Conservation (phyloP, 2,113 vertebrate genomes). For the Chamaea fasciata region DNA sequence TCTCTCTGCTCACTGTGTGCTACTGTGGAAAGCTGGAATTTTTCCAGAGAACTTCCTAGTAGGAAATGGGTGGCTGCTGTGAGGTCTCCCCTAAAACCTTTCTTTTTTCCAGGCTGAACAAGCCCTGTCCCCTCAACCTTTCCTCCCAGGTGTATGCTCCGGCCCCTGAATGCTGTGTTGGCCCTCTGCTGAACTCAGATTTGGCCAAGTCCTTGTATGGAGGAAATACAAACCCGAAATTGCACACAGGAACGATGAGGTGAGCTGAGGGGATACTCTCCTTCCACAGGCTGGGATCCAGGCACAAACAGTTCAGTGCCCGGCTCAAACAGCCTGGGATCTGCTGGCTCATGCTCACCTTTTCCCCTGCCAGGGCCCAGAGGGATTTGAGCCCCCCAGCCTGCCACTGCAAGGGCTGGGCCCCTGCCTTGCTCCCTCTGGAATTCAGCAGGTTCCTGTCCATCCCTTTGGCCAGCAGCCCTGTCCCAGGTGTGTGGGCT, state of each 20-base stretch:
- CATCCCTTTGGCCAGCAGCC: neutral
- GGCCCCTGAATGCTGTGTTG: accelerated
- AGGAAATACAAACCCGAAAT: accelerated
- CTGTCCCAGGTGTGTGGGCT: neutral
- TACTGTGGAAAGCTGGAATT: neutral
- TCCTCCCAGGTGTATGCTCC: neutral
- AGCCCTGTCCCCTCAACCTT: neutral
- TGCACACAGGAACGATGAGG: neutral
- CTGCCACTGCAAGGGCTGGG: neutral
- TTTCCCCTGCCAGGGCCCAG: neutral
- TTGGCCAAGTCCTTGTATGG: accelerated
- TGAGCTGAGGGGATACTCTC: neutral
- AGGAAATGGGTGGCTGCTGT: neutral
- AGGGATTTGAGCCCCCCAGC: neutral
- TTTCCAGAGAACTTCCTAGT: neutral
- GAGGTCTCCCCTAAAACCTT: neutral
- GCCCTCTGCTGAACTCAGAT: neutral
- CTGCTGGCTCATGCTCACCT: neutral
- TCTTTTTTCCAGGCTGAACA: neutral
- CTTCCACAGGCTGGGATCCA: neutral
- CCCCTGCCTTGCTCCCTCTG: neutral
- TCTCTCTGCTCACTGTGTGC: neutral
- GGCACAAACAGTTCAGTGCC: neutral
- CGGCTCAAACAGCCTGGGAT: neutral
- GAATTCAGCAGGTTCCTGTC: neutral